These are phyloP conservation scores for Styela plicata DNA, from an alignment of 23 tunicate genomes.

Conservation along the genomic window DNA sequence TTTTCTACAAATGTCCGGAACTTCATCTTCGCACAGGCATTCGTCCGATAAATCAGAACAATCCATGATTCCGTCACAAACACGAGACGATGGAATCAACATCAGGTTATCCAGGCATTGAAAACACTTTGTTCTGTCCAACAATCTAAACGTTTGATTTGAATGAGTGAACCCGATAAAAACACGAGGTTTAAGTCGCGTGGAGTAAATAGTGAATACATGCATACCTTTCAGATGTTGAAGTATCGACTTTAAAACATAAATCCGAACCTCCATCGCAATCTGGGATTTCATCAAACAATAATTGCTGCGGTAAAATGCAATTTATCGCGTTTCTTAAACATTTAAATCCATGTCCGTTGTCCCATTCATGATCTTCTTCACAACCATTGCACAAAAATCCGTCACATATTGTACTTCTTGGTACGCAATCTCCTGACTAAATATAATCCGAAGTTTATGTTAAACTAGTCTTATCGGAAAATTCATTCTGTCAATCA, in stretches of 20 bases:
- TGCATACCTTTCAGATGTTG: neutral
- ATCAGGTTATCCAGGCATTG: conserved; percentile 46
- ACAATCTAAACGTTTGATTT: neutral
- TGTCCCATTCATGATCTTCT: conserved; percentile 67
- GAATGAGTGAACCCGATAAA: too few species aligned
- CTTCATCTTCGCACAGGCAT: conserved; percentile 57
- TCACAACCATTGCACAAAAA: conserved; percentile 66
- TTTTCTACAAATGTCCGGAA: conserved; percentile 39
- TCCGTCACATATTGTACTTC: conserved; percentile 66
- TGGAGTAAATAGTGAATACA: too few species aligned
- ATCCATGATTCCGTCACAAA: conserved; percentile 75
- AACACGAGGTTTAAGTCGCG: too few species aligned
- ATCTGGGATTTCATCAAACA: conserved; percentile 63
- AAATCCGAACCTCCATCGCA: conserved; percentile 79
- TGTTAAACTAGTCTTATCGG: too few species aligned
- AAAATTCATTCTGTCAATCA: too few species aligned
- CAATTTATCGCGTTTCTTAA: conserved; percentile 58
- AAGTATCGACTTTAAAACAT: conserved; percentile 24
- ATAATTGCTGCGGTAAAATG: conserved; percentile 63
- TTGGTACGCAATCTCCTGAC: conserved; percentile 23
- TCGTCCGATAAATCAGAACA: conserved; percentile 91
- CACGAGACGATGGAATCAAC: conserved; percentile 45
- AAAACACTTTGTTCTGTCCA: conserved; percentile 30
- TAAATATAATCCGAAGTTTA: neutral
- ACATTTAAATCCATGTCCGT: conserved; percentile 81